Conservation (phyloP, 2,888 invertebrate genomes). For the Rhagium mordax region DNA sequence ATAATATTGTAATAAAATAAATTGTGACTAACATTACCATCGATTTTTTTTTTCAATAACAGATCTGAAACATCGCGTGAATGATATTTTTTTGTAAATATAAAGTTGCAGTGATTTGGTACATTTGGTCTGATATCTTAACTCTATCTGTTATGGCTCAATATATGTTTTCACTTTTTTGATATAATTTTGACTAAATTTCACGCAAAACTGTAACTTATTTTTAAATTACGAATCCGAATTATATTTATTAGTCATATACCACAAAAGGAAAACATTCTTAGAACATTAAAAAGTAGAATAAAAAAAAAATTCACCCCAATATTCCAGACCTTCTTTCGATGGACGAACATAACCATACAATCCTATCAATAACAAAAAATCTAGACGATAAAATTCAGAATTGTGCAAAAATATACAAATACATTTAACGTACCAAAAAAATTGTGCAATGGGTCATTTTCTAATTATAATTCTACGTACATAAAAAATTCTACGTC, state of each 20-base stretch:
- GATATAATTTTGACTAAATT: neutral
- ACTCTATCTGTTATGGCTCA: neutral
- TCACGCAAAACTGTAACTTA: neutral
- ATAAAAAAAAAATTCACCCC: conserved; percentile 19
- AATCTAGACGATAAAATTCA: conserved; percentile 30
- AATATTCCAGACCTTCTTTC: conserved; percentile 30
- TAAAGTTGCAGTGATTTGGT: neutral
- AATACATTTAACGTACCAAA: neutral
- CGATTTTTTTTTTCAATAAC: conserved; percentile 23
- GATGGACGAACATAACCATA: conserved; percentile 30
- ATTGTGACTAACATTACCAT: conserved; percentile 58
- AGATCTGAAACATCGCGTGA: conserved; percentile 27
- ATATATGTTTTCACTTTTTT: neutral
- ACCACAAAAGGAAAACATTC: neutral
- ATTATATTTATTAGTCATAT: neutral
- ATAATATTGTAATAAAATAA: conserved; percentile 55
- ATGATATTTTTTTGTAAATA: neutral
- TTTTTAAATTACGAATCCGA: neutral
- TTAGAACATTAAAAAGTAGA: neutral
- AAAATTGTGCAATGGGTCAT: conserved; percentile 6
- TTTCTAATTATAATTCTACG: neutral
- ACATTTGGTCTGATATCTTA: neutral
- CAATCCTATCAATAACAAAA: conserved; percentile 36
- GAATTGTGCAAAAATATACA: conserved; percentile 32
- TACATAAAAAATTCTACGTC: neutral